Percentiles rank a stretch among this genome's conserved stretches.
These are phyloP conservation scores for Callopanchax toddi DNA, from an alignment of 2,113 vertebrate species.

Conservation along the genomic window DNA sequence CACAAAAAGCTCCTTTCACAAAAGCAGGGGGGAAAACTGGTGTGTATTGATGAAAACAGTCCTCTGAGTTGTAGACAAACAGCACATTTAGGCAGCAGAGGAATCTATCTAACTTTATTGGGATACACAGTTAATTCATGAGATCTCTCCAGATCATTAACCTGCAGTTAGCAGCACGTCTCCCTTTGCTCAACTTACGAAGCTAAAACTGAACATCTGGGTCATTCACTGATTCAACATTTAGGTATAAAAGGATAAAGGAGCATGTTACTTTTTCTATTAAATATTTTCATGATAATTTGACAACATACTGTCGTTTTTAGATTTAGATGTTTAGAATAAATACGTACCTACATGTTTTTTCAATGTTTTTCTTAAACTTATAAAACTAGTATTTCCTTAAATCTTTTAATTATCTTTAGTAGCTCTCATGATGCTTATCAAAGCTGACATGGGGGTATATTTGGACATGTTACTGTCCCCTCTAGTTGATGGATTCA, in stretches of 20 bases:
- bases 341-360: no score
- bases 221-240: conserved; percentile 8
- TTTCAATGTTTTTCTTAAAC: no score
- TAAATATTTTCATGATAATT: no score
- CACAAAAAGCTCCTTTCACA: conserved; percentile 22
- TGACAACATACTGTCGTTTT: no score
- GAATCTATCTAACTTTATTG: conserved; percentile 55
- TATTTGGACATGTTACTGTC: conserved; percentile 27
- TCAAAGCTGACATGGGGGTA: conserved; percentile 10
- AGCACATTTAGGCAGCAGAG: conserved; percentile 53
- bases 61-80: conserved; percentile 10
- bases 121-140: conserved; percentile 62
- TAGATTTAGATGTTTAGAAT: no score
- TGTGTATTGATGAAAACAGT: conserved; percentile 35
- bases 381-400: no score
- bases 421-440: conserved; percentile 14
- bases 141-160: conserved; percentile 67
- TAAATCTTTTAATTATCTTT: conserved; percentile 35
- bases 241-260: no score
- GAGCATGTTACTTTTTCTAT: no score
- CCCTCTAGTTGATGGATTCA: conserved; percentile 27
- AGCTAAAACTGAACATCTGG: conserved; percentile 19
- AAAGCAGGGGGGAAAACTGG: conserved; percentile 14
- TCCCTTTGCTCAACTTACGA: conserved; percentile 20
- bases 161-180: conserved; percentile 59